Base-by-base conservation (phyloP, 2,113 vertebrate genomes). In the Empidonax traillii region DNA sequence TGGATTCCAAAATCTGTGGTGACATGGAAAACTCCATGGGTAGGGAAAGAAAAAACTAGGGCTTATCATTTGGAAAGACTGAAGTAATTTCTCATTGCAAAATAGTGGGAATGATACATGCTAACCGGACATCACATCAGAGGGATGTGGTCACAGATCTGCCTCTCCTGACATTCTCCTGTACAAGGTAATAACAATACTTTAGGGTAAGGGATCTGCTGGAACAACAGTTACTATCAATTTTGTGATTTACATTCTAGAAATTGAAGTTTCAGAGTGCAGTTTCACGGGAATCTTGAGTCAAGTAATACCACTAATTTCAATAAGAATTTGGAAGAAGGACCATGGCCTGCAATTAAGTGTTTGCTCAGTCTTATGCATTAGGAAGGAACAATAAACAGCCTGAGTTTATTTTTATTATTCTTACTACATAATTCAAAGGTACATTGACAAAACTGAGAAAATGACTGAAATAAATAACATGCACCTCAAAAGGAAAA, bases 321-420 rank as follows among this genome's bases (percentile, higher is more conserved):
- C n/a, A 76, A 12, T 7, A 56, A 39, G 14, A 41, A 69, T 75
- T 63, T 89, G 27, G 33, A 80, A 90, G 55, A 81, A 72, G 14
- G 25, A 33, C 13, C 30, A 56, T 82, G 33, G 19, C 66, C 31
- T 41, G 41, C 15, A n/a, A 18, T 47, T 47, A 69, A 55, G 18
- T 16, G 6, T 47, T 44, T 6, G 2, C 30, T 47, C 0, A 0
- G 20, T 33, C 35, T 80, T 51, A 37, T 2, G 6, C 22, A 37
- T 53, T 69, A 44, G n/a, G 71, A 65, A 78, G 35, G 6, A 55
- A 61, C 30, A 90, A 52, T 23, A 49, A 88, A 55, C 8, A 76
- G 9, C 11, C 37, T 8, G 6, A 24, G 12, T 30, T 93, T 33
- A 62, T 56, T 85, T 84, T 63, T 35, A 19, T 16, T 73, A 30